phyloP scores from a whole-genome alignment of 64 coral and sea anemone genomes.

The Stylophora pistillata region DNA sequence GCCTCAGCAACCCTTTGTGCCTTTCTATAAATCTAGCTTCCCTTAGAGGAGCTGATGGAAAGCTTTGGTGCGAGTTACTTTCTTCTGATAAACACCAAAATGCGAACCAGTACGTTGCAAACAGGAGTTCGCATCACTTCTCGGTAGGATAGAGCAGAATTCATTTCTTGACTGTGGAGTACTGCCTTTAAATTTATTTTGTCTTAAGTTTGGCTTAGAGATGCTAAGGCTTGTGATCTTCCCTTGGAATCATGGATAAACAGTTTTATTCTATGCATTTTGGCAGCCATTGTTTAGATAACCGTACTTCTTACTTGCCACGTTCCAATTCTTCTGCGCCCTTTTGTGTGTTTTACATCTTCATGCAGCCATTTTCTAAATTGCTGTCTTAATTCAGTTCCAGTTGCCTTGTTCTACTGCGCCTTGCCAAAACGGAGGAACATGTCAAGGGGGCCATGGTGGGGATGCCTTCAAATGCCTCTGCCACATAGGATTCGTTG shows the following conservation, averaged over 20 bases:
- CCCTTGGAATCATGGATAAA: neutral
- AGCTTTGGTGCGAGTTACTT: neutral
- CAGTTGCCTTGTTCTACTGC: neutral
- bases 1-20: neutral
- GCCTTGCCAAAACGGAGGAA: neutral
- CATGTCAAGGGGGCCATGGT: neutral
- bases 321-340: too few species aligned
- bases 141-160: neutral
- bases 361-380: neutral
- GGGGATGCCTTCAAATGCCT: neutral
- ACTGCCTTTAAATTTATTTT: too few species aligned
- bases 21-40: neutral
- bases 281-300: neutral
- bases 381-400: neutral
- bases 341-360: too few species aligned
- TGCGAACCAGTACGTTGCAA: neutral
- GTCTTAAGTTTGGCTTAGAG: too few species aligned
- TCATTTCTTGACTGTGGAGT: too few species aligned
- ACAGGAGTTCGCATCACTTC: neutral
- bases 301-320: too few species aligned
- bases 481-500: neutral
- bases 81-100: neutral
- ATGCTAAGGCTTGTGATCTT: too few species aligned
- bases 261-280: too few species aligned
- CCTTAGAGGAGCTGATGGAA: neutral